Conservation (phyloP, 2,113 vertebrate genomes). For the Diglossa brunneiventris region DNA sequence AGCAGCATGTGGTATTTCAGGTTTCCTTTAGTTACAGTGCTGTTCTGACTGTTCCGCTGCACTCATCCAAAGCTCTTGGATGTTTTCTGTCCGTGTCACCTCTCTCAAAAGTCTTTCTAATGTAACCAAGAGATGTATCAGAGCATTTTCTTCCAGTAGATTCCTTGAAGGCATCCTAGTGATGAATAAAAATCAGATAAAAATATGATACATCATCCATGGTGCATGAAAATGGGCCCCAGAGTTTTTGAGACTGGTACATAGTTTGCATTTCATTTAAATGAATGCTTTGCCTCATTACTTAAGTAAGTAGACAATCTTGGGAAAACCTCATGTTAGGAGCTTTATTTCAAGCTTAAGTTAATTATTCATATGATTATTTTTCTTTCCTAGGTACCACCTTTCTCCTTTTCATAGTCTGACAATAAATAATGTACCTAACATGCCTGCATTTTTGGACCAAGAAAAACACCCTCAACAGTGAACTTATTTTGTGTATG, state of each 20-base stretch:
- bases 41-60: not conserved
- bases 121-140: not conserved
- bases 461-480: not conserved
- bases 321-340: not conserved
- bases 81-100: not conserved
- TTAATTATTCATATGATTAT: slow-evolving; percentile 11
- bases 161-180: not conserved
- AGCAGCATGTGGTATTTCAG: not conserved
- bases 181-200: not conserved
- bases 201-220: not conserved
- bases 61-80: not conserved
- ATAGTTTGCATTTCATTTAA: not conserved
- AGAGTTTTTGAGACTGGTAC: not conserved
- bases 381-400: slow-evolving; percentile 17
- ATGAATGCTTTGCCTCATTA: not conserved
- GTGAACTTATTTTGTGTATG: not conserved
- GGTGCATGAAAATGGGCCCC: not conserved
- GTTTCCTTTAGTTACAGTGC: not conserved
- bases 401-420: not conserved
- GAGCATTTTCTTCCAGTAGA: not conserved
- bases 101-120: not conserved
- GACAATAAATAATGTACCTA: not conserved
- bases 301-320: not conserved
- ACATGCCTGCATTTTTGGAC: not conserved
- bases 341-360: slow-evolving; percentile 1